Base-by-base conservation (phyloP, 2,113 vertebrate species). In the Myrmophylax atrothorax region DNA sequence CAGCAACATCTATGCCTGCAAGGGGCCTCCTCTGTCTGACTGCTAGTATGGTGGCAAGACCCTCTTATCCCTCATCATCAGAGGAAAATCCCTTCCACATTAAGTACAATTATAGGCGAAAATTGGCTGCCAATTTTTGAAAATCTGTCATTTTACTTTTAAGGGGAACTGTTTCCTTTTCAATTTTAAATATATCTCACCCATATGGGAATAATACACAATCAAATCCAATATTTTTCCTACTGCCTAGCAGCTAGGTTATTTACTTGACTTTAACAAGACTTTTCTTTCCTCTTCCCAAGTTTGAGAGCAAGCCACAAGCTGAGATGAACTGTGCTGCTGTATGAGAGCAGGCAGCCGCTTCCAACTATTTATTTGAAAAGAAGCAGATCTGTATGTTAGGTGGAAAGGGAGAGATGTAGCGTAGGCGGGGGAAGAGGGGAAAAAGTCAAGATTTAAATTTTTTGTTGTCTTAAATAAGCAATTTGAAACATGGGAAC, bases 211-310 rank as follows among this genome's bases (percentile, higher is more conserved):
- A 95, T 96, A 96, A 92, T 90, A 90, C 92, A 95, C 81, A 84
- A 95, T 96, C 92, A 94, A 95, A 92, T 96, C 88, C 94, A 96
- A 90, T 94, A 95, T 95, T 96, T 96, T 96, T 96, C 85, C 88
- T 94, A 90, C 88, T 95, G 90, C 90, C 62, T 92, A 96, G 92
- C 90, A 96, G 94, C 93, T 95, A 93, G 72, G 68, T 94, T 96
- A 97, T 97, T 96, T 97, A 96, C 96, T 94, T 95, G 94, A 96
- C 92, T 96, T 94, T 89, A 92, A 84, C 86, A 93, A 94, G 96
- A 88, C 22, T 33, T 92, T 93, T 94, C 86, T 96, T 95, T 89
- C 93, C 88, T 76, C 56, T 95, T 95, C 73, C 53, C 90, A 86
- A 81, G 60, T 66, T 46, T 67, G 68, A 90, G 73, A 94, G 87